These are phyloP conservation scores for Penaeus monodon DNA, from an alignment of 2,888 invertebrate species.

Conservation along the genomic window DNA sequence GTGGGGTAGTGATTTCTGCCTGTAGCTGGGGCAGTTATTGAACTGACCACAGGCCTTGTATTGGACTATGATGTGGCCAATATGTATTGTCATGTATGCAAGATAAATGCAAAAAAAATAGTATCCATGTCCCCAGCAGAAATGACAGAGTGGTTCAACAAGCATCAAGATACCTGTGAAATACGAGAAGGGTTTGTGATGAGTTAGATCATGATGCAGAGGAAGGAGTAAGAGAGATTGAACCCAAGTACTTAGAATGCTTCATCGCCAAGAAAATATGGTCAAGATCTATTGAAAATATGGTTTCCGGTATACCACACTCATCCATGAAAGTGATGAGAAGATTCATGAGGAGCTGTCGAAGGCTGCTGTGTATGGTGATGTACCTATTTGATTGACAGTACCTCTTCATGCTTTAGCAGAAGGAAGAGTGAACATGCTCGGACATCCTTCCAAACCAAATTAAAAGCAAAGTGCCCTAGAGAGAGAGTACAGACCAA, in stretches of 20 bases:
- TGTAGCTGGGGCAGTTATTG: conserved; percentile 64
- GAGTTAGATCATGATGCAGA: conserved; percentile 64
- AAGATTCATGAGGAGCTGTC: conserved; percentile 59
- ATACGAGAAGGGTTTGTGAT: conserved; percentile 65
- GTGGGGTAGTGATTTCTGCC: conserved; percentile 65
- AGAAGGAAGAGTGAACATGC: conserved; percentile 64
- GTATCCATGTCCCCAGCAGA: conserved; percentile 63
- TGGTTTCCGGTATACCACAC: conserved; percentile 63
- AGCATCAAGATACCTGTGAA: conserved; percentile 64
- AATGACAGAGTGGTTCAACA: conserved; percentile 65
- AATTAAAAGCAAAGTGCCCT: conserved; percentile 63
- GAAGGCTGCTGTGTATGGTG: conserved; percentile 57
- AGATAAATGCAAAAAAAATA: conserved; percentile 64
- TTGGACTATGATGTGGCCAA: conserved; percentile 64
- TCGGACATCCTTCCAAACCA: conserved; percentile 63
- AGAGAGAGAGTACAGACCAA: conserved; percentile 64
- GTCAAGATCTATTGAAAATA: conserved; percentile 60
- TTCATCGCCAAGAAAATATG: conserved; percentile 65
- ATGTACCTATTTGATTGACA: conserved; percentile 63
- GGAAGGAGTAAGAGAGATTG: conserved; percentile 64
- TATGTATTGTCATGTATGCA: conserved; percentile 65
- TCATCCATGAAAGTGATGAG: conserved; percentile 65
- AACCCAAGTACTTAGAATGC: conserved; percentile 64
- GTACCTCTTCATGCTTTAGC: conserved; percentile 61
- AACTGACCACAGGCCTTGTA: conserved; percentile 64